Base-by-base conservation (phyloP, 2,888 invertebrate genomes). In the Girardia tigrina region DNA sequence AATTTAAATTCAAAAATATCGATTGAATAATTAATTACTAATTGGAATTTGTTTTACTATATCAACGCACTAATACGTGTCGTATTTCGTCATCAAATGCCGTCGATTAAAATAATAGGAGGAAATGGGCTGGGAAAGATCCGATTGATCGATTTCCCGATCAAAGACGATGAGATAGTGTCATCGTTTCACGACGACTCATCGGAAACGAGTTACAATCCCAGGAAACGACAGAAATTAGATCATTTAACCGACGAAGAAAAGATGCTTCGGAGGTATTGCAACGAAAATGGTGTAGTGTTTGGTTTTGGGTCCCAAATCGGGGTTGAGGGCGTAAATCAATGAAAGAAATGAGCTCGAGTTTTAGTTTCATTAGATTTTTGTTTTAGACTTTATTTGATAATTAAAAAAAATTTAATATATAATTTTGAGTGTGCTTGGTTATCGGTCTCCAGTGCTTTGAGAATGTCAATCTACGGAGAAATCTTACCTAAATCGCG, bases 171-270 rank as follows among this genome's bases (percentile, higher is more conserved):
- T 16, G 4, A n/a, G n/a, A n/a, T n/a, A n/a, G n/a, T n/a, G n/a
- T n/a, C 20, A 20, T 56, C 56, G 23, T n/a, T 56, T 8, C n/a
- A 56, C 4, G 56, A 56, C 23, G 72, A 16, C 2, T 27, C 28
- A 23, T 72, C 28, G 8, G 72, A 23, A 20, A n/a, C n/a, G n/a
- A 28, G 8, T 29, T 23, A 29, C 36, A 27, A 72, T 26, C 74
- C 74, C 1, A 1, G 74, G n/a, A 42, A 56, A 26, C 8, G 74
- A 20, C 42, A 42, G n/a, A 74, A 74, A 56, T 27, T 74, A 6
- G 56, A 74, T 42, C 56, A 28, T 56, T 69, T 74, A n/a, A 56
- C 74, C 8, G 74, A 74, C 26, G 74, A 42, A 23, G 28, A 74
- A 28, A 74, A 74, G 26, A 42, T 29, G 20, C 12, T 56, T 23